phyloP scores from a whole-genome alignment of 2,888 invertebrate species.

The Pimpla rufipes region DNA sequence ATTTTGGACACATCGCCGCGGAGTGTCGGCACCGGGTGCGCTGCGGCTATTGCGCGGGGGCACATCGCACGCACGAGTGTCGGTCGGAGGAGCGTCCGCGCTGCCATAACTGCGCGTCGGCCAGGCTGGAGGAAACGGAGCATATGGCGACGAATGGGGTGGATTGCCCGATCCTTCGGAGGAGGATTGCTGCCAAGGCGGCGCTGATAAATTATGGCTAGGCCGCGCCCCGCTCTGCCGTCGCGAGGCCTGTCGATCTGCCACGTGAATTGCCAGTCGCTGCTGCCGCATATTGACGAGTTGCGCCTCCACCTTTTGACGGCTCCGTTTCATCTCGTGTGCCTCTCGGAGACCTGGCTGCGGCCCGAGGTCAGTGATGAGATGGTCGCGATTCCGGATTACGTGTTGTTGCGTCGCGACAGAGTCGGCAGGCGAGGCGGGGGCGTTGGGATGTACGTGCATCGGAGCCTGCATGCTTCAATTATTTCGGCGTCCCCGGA shows the following conservation, averaged over 20 bases:
- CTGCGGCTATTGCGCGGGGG: background rate
- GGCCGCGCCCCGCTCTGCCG: background rate
- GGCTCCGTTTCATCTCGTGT: background rate
- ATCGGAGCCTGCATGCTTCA: background rate
- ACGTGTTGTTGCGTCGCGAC: background rate
- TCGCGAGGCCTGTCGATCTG: background rate
- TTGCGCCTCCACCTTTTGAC: background rate
- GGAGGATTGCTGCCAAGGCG: background rate
- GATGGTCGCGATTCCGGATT: background rate
- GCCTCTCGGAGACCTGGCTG: background rate
- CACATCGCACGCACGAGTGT: background rate
- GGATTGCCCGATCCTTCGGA: background rate
- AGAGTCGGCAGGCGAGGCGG: background rate
- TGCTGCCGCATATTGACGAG: background rate
- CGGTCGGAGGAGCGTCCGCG: background rate
- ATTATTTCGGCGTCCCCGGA: background rate
- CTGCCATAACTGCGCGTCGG: background rate
- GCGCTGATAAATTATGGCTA: background rate
- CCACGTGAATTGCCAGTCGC: constrained; percentile 11
- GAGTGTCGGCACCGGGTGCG: background rate
- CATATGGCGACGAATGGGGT: background rate
- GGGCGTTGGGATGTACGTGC: background rate
- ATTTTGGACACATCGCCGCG: background rate
- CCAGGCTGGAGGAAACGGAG: background rate
- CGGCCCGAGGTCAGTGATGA: background rate